Base-by-base conservation (phyloP, 2,113 vertebrate genomes). In the Cryptotis parvus region DNA sequence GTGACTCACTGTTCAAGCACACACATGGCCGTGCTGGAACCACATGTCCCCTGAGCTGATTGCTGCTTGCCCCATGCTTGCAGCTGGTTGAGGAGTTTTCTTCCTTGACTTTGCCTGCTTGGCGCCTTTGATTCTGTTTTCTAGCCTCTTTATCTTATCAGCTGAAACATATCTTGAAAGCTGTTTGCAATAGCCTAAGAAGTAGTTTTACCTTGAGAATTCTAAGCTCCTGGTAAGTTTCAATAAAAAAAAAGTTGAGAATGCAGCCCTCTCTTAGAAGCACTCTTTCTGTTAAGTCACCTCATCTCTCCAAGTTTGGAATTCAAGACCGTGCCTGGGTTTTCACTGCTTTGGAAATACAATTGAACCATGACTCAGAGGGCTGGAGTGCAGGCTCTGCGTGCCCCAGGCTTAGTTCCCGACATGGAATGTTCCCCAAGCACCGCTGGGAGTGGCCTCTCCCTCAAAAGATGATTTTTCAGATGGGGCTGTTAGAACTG, bases 131-230 rank as follows among this genome's bases (percentile, higher is more conserved):
- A n/a, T 83, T 43, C 75, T 89, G 22, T 49, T 73, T 83, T 31
- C 83, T 24, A 78, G 79, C 24, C 37, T 26, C 52, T 77, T 90
- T 69, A 20, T 82, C 76, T 86, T 89, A 79, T 37, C 61, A 91
- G 26, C 58, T 41, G 61, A 79, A 78, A 52, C 33, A 73, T 61
- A 63, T 81, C 74, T 68, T 80, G 70, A 29, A 29, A 80, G 37
- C 65, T 79, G 89, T 91, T 73, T 24, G 16, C 20, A 83, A 16
- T 20, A 43, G 31, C 2, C 11, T 10, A 26, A 33, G n/a, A 49
- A 49, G 45, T 39, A 66, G 87, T 72, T 95, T 86, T 31, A 85
- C 41, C 37, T 76, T 61, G 66, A 73, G 77, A 86, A 24, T 89
- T 52, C 84, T n/a, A 69, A 82, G 39, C 37, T 73, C 6, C 4